Evolutionary conservation across 2,888 invertebrate genomes (phyloP).

Genomic region (Lamellibrachia satsuma): DNA sequence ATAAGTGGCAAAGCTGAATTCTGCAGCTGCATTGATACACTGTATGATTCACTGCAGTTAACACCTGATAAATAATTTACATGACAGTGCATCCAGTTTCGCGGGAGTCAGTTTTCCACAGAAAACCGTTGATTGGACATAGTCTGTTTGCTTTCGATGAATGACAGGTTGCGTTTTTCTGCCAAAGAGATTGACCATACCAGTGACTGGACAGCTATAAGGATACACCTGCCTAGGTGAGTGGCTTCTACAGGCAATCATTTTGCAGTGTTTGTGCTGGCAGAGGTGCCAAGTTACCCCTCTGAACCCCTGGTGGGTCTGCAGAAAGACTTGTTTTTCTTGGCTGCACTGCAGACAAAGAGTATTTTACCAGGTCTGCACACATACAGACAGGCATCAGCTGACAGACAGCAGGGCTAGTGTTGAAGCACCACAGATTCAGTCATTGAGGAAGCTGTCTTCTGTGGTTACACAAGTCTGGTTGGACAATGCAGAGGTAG

Average conservation of each 20-base stretch:
- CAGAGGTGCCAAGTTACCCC: constrained; percentile 3
- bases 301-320: not conserved
- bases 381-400: not conserved
- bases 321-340: not conserved
- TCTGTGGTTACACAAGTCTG: not conserved
- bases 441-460: not conserved
- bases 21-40: not conserved
- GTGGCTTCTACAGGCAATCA: not conserved
- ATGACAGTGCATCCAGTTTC: not conserved
- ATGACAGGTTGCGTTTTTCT: not conserved
- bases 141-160: not conserved
- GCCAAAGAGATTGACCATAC: not conserved
- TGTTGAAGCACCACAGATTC: not conserved
- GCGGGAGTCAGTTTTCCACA: not conserved
- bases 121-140: not conserved
- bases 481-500: not conserved
- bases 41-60: not conserved
- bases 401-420: not conserved
- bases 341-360: not conserved
- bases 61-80: constrained; percentile 7
- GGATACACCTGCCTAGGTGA: not conserved
- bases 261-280: not conserved
- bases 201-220: not conserved
- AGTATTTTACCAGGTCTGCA: not conserved
- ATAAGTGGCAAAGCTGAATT: not conserved